Percentiles rank a stretch among this genome's conserved stretches.
Evolutionary conservation across 2,113 vertebrate species (phyloP).

Genomic region (Heloderma charlesbogerti): DNA sequence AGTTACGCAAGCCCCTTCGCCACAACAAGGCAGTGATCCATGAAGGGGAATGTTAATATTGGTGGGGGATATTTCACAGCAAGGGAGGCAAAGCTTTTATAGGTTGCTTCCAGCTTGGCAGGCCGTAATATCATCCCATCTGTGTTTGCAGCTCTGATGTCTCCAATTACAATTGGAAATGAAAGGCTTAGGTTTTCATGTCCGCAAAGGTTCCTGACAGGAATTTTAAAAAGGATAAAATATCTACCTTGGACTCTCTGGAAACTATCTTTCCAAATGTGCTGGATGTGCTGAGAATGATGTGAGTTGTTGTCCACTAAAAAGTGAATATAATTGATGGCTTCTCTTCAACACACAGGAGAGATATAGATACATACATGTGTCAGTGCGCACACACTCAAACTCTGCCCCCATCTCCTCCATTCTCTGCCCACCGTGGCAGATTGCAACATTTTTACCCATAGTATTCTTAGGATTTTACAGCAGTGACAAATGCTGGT

Average conservation of each 20-base stretch:
- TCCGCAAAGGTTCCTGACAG: constrained; percentile 49
- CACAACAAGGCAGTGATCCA: too few species aligned
- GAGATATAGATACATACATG: not conserved
- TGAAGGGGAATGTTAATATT: constrained; percentile 2
- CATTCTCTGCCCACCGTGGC: not conserved
- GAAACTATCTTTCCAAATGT: not conserved
- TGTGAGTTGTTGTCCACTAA: not conserved
- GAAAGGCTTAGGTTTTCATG: constrained; percentile 51
- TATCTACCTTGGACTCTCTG: constrained; percentile 48
- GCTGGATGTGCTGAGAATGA: too few species aligned
- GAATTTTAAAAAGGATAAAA: constrained; percentile 60
- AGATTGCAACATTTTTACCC: not conserved
- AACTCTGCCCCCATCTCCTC: too few species aligned
- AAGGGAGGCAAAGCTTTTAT: constrained; percentile 20
- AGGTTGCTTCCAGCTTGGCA: constrained; percentile 34
- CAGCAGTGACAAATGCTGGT: not conserved
- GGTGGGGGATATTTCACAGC: not conserved
- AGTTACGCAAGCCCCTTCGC: too few species aligned
- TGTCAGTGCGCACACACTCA: not conserved
- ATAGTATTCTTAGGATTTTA: not conserved
- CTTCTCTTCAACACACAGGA: not conserved
- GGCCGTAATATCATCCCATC: constrained; percentile 45
- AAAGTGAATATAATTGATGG: not conserved
- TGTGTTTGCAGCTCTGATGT: constrained; percentile 2
- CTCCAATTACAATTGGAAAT: constrained; percentile 56